phyloP scores from a whole-genome alignment of 2,113 vertebrate genomes.

The Gasterosteus nipponicus region DNA sequence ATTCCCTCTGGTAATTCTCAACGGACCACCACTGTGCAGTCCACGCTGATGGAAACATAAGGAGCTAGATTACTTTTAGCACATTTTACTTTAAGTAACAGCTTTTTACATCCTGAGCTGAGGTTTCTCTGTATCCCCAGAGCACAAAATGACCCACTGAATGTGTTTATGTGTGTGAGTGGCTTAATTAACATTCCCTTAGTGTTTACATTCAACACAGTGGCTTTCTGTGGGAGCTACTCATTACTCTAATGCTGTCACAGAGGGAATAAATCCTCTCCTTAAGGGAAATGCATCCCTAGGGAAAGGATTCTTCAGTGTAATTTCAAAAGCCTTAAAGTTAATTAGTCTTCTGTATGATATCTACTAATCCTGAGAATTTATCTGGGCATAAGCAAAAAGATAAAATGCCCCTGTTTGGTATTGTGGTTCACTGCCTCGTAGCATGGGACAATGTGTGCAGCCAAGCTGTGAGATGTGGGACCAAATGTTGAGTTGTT shows the following conservation, averaged over 20 bases:
- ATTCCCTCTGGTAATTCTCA: neutral
- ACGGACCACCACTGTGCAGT: neutral
- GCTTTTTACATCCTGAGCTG: constrained; percentile 46
- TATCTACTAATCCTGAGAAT: constrained; percentile 19
- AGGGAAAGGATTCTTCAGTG: neutral
- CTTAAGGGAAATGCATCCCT: constrained; percentile 32
- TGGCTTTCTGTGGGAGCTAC: constrained; percentile 67
- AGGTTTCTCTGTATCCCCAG: constrained; percentile 52
- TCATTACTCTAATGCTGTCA: constrained; percentile 73
- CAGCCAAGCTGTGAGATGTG: constrained; percentile 17
- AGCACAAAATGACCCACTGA: constrained; percentile 65
- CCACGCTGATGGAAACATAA: neutral
- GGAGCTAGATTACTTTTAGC: constrained; percentile 3
- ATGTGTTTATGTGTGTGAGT: constrained; percentile 72
- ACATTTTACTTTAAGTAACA: constrained; percentile 6
- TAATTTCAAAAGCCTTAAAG: constrained; percentile 26
- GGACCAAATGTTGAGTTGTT: constrained; percentile 24
- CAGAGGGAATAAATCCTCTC: constrained; percentile 73
- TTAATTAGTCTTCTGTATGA: constrained; percentile 16
- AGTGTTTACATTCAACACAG: constrained; percentile 80
- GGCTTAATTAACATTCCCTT: constrained; percentile 81
- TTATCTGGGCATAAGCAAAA: constrained; percentile 3
- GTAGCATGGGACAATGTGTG: constrained; percentile 27
- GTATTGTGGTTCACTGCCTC: constrained; percentile 5
- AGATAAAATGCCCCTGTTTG: neutral